A percentile compares a stretch with the other conserved stretches of the same genome.
Evolutionary conservation across 2,113 vertebrate species (phyloP).

Genomic region (Scytalopus superciliaris): DNA sequence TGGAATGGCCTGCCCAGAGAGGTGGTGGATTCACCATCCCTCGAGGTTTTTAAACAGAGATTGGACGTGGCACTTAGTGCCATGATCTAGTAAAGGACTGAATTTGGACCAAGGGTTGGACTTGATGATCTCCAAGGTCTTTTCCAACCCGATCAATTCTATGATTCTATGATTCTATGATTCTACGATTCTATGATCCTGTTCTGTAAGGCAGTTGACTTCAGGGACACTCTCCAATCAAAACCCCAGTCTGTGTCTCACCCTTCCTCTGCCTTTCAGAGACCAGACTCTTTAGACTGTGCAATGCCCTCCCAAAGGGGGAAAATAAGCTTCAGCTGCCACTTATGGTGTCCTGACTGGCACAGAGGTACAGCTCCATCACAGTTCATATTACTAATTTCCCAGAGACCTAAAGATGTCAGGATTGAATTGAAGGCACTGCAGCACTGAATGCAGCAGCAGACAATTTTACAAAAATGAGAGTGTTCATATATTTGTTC

Average conservation of each 20-base stretch:
- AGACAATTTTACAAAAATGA: not conserved
- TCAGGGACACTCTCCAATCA: not conserved
- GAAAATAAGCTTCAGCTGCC: not conserved
- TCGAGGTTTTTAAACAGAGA: too few species aligned
- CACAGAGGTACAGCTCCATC: not conserved
- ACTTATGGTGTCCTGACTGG: not conserved
- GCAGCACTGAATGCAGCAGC: not conserved
- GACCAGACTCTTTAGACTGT: not conserved
- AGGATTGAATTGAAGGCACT: not conserved
- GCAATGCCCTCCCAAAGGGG: not conserved
- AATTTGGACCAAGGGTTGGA: too few species aligned
- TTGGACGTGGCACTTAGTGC: too few species aligned
- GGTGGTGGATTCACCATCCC: too few species aligned
- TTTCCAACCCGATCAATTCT: too few species aligned
- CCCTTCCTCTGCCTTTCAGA: not conserved
- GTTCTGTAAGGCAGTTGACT: not conserved
- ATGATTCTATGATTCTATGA: too few species aligned
- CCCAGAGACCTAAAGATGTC: not conserved
- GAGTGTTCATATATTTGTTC: not conserved
- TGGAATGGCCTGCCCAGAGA: too few species aligned
- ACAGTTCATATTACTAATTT: not conserved
- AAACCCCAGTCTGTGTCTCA: not conserved
- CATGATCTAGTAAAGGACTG: too few species aligned
- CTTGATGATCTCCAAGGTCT: too few species aligned
- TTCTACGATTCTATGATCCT: too few species aligned